A percentile compares a stretch with the other conserved stretches of the same genome.
phyloP scores from a whole-genome alignment of 2,113 vertebrate species.

The Semnornis frantzii region DNA sequence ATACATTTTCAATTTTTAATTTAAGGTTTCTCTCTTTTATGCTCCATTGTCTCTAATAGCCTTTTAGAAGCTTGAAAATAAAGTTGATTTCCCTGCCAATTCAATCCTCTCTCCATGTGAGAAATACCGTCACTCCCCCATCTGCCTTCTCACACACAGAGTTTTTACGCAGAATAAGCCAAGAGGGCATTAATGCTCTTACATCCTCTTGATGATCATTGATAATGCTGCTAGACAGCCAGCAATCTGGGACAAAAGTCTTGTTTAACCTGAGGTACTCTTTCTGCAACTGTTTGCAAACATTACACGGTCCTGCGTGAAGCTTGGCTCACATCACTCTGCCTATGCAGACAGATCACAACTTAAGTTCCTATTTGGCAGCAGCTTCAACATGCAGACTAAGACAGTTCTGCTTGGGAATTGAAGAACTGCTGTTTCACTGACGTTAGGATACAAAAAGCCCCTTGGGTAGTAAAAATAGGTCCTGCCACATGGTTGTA shows the following conservation, averaged over 20 bases:
- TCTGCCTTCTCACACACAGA: constrained; percentile 51
- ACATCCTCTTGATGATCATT: constrained; percentile 24
- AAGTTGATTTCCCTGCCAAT: constrained; percentile 67
- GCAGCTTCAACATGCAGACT: neutral
- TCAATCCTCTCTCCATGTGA: constrained; percentile 64
- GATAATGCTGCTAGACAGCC: neutral
- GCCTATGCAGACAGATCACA: neutral
- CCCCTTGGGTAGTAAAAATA: constrained; percentile 14
- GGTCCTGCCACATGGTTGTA: neutral
- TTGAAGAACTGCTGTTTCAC: neutral
- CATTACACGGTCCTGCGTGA: neutral
- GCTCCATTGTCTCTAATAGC: constrained; percentile 64
- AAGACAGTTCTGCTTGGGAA: neutral
- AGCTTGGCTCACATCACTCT: neutral
- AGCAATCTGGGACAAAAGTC: neutral
- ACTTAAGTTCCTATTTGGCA: neutral
- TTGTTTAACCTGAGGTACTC: neutral
- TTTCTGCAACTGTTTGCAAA: neutral
- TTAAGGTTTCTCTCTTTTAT: constrained; percentile 68
- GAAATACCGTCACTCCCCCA: constrained; percentile 55
- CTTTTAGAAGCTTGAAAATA: constrained; percentile 63
- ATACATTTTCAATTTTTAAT: constrained; percentile 65
- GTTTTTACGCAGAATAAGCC: constrained; percentile 53
- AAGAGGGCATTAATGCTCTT: constrained; percentile 43
- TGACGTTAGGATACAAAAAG: neutral